Evolutionary conservation across 2,797 vertebrate genomes (phyloP).

Genomic region (Anolis apletophallus): DNA sequence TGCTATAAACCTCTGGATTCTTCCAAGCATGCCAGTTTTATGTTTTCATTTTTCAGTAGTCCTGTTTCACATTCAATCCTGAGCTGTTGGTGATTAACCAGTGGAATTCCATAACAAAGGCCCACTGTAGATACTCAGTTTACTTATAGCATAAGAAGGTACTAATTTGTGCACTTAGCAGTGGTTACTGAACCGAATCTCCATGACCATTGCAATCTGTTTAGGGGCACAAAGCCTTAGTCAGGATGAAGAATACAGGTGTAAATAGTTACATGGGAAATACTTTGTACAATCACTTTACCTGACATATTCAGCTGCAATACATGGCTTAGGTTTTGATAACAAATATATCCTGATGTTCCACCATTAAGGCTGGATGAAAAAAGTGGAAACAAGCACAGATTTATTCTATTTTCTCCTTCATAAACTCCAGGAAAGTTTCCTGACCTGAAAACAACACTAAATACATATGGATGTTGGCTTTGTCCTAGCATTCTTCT

Average conservation of each 20-base stretch:
- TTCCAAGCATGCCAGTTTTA: neutral
- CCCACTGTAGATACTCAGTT: neutral
- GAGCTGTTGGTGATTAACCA: neutral
- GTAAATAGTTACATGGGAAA: neutral
- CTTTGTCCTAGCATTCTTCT: neutral
- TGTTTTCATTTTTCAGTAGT: neutral
- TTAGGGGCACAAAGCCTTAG: neutral
- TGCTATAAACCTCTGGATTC: neutral
- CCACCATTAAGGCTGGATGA: neutral
- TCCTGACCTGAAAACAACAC: neutral
- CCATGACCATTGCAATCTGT: neutral
- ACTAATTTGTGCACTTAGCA: neutral
- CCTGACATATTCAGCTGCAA: no score
- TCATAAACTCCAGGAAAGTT: constrained; percentile 13
- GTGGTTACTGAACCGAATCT: neutral
- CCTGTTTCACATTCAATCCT: neutral
- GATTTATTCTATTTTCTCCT: constrained; percentile 2
- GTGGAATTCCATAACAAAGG: neutral
- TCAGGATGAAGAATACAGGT: neutral
- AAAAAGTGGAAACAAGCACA: neutral
- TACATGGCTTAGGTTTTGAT: neutral
- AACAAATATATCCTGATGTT: fast-evolving
- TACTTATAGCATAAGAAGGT: neutral
- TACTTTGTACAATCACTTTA: neutral
- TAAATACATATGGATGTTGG: neutral